Evolutionary conservation across 2,888 invertebrate genomes (phyloP), one percentile per base, ranked within the genome.

Genomic region (Rhingia rostrata): DNA sequence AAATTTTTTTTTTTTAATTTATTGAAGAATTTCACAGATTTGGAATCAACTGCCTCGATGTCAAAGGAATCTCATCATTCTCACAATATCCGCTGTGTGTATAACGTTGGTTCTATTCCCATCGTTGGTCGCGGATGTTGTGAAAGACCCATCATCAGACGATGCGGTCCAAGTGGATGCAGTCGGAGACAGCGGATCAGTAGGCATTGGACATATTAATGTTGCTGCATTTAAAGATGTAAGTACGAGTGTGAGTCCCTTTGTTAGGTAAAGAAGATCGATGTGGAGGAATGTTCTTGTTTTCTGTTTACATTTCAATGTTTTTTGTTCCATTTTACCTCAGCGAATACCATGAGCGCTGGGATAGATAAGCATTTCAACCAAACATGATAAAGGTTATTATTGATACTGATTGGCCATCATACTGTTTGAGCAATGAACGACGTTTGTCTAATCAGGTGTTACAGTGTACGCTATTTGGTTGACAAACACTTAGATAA

Each of bases 11-110:
- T 7, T 6, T 33, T n/a, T 32, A 58, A 47, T 47, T 3, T 60
- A 37, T 35, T 53, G 9, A 41, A n/a, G 30, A 60, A 30, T 22
- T 22, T 22, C 22, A 22, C 91, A 97, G 97, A 93, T 94, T 92
- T 97, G 97, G 97, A 97, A 97, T 91, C 95, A 95, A 87, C 92
- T 97, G 73, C 97, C 97, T 14, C 94, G 97, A 87, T 94, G 97
- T 88, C 97, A 97, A 90, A 94, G 95, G 86, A 96, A 95, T 88
- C 92, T 96, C 87, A 93, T 95, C 63, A 95, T 95, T 88, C 94
- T 95, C 87, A 88, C 93, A 77, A 86, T 94, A 80, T 90, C 93
- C 79, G 92, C 94, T 58, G 89, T 94, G 83, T 90, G 93, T 86
- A 91, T 94, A 86, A 94, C 94, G 63, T 90, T 94, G 84, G 91